Evolutionary conservation across 2,797 vertebrate genomes (phyloP), one percentile per base, ranked within the genome.

Genomic region (Chromobotia macracanthus): DNA sequence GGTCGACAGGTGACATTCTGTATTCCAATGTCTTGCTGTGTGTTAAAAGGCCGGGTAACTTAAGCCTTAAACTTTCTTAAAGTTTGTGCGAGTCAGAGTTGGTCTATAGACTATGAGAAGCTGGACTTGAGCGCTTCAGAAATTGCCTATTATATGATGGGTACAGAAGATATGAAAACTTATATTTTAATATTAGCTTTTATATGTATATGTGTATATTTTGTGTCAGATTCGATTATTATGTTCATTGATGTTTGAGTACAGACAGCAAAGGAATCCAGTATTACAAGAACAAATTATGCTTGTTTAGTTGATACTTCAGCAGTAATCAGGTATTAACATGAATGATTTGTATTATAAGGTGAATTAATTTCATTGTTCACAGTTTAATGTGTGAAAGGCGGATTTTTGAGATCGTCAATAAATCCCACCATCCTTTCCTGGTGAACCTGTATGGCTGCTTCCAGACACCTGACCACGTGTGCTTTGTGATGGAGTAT

Each of bases 401-500:
- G 89, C 89, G 95, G 84, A 97, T 99, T 84, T 96, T 99, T 69
- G 95, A 98, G 85, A 93, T 95, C 2, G 95, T 96, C 87, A 97
- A 95, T 75, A 83, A 87, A 10, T 90, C 94, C 0, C 91, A 79
- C 1, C 96, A 99, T 79, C 97, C 97, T 0, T 99, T 99, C 92
- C 92, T 99, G 90, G 96, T 99, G 50, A 95, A 97, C 89, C 93
- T 99, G 76, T 88, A 96, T 3, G 97, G 95, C 1, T 98, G 96
- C 90, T 97, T 98, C 91, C 97, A 98, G 93, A 99, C 96, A 0
- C 61, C 89, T 1, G 95, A 95, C 53, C 97, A 99, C 0, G 93
- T 95, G 72, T 98, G 97, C 85, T 98, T 98, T 1, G 95, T 98
- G 82, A 98, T 98, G 82, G 95, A 96, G 80, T 99, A 98, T 75